Base-by-base conservation (phyloP, 2,797 vertebrate genomes). In the Pterois miles region DNA sequence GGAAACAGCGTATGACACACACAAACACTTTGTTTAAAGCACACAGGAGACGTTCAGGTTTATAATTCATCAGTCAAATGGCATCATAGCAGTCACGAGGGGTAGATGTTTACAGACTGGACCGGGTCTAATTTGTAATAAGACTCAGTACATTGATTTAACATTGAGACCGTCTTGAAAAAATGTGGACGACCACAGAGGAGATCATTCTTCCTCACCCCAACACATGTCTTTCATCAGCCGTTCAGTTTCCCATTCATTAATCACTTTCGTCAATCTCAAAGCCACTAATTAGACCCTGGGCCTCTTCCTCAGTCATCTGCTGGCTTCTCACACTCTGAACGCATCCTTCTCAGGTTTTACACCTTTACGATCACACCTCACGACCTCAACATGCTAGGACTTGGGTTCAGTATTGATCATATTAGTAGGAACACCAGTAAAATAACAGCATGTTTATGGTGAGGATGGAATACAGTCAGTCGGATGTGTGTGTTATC, bases 201-300 rank as follows among this genome's bases (percentile, higher is more conserved):
- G 34, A 63, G 64, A 31, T n/a, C 20, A 62, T n/a, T 33, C 68
- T 67, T 74, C n/a, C 53, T 52, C 11, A 8, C 54, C 34, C 22
- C 48, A 69, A 52, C 58, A 88, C 72, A 75, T 77, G 36, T 79
- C 23, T 78, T 63, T 85, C 65, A 56, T 72, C 74, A 66, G 58
- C 50, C 31, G 9, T 73, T 81, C 59, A 22, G 29, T 48, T 75
- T 76, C 72, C 53, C 82, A 36, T 16, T 82, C 86, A 88, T 89
- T 80, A 85, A 89, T 88, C 74, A 79, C 76, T 88, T 89, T 86
- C 71, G 62, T 65, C 74, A 83, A 84, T 86, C 85, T 84, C 72
- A 75, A 84, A 63, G 46, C 65, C 69, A 36, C 86, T 82, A 77
- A 86, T 89, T 80, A 84, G 63, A 60, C 65, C 62, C 76, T 8